A percentile compares a stretch with the other conserved stretches of the same genome.
Evolutionary conservation across 2,888 invertebrate species (phyloP).

Genomic region (Luffia ferchaultella): DNA sequence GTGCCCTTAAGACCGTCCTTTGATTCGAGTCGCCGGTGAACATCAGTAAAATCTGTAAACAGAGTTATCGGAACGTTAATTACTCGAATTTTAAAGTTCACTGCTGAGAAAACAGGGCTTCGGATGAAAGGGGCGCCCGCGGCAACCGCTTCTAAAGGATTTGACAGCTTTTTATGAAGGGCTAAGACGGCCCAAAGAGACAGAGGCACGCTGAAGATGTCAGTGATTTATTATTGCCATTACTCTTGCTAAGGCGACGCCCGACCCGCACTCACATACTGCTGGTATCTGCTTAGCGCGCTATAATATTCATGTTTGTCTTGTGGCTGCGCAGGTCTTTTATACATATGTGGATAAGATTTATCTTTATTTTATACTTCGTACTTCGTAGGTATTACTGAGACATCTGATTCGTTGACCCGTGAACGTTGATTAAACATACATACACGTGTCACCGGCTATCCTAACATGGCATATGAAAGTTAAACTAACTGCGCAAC

Average conservation of each 20-base stretch:
- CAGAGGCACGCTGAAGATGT: constrained; percentile 27
- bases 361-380: neutral
- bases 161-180: neutral
- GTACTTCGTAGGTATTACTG: neutral
- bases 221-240: constrained; percentile 42
- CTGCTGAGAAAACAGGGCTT: neutral
- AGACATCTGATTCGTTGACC: no score
- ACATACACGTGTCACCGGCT: no score
- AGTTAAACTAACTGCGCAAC: no score
- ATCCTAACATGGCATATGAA: no score
- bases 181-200: neutral
- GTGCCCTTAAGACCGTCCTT: no score
- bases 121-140: neutral
- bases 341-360: neutral
- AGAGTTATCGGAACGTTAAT: neutral
- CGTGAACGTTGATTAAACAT: no score
- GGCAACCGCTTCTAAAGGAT: neutral
- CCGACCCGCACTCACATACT: no score
- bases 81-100: neutral
- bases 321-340: neutral
- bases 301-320: neutral
- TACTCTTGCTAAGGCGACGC: neutral
- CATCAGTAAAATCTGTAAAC: neutral
- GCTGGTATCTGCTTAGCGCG: neutral
- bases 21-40: neutral